These are phyloP conservation scores for Casuarius casuarius DNA, from an alignment of 2,113 vertebrate species.

Conservation along the genomic window DNA sequence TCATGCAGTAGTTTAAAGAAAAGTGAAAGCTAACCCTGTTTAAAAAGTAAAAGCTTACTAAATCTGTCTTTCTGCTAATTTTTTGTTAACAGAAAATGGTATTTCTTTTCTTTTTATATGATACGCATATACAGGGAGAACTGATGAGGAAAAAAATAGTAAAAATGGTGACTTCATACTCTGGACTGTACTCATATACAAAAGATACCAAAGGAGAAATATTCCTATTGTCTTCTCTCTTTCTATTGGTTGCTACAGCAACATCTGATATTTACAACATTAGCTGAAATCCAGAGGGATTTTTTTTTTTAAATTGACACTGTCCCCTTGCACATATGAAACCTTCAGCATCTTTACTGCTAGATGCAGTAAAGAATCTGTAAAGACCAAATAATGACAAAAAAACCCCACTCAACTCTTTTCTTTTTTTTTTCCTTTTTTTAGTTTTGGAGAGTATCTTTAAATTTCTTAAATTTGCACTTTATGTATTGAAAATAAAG, in stretches of 20 bases:
- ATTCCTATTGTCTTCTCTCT: neutral
- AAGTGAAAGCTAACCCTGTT: neutral
- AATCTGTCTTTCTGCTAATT: neutral
- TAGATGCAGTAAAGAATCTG: neutral
- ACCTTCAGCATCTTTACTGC: neutral
- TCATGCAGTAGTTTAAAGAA: neutral
- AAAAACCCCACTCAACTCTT: neutral
- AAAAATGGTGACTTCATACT: neutral
- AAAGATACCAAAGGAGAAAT: neutral
- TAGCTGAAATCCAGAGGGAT: neutral
- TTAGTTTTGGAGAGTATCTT: neutral
- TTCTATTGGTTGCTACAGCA: neutral
- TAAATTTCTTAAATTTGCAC: neutral
- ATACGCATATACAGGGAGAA: neutral
- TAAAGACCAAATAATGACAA: neutral
- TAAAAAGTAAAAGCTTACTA: neutral
- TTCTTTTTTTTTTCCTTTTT: neutral
- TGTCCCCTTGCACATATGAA: neutral
- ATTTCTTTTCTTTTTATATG: neutral
- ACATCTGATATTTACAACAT: neutral
- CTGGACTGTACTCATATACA: neutral
- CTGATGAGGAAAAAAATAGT: neutral
- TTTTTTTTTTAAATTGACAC: neutral
- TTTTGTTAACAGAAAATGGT: neutral
- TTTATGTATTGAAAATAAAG: neutral